A percentile compares a stretch with the other conserved stretches of the same genome.
Conservation (phyloP, 2,113 vertebrate genomes). For the Ciconia stormi region DNA sequence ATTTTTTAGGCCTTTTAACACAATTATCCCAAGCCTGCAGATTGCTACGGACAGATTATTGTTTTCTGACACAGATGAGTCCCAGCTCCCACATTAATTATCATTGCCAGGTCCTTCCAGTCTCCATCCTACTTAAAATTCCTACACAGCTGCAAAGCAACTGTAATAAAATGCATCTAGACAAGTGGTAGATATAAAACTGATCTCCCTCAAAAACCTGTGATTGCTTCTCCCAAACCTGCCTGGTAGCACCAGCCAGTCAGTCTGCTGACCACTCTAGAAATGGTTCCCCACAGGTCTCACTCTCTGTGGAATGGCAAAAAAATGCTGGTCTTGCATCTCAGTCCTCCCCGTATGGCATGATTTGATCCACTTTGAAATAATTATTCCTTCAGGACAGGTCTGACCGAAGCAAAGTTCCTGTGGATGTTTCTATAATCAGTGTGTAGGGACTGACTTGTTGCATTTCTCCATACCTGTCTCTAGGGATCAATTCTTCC, state of each 20-base stretch:
- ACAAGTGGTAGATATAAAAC: neutral
- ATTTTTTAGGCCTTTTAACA: neutral
- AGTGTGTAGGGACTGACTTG: neutral
- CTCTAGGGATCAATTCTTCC: neutral
- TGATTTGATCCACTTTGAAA: neutral
- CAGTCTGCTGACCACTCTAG: fast-evolving
- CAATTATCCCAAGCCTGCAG: neutral
- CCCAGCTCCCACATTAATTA: slow-evolving; percentile 39
- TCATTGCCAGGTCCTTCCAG: neutral
- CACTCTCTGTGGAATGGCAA: neutral
- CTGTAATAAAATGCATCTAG: neutral
- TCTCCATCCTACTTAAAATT: slow-evolving; percentile 10
- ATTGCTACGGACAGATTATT: neutral
- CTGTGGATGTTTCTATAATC: neutral
- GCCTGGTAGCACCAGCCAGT: neutral
- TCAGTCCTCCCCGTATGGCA: fast-evolving
- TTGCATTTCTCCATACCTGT: neutral
- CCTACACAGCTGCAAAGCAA: neutral
- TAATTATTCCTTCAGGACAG: neutral
- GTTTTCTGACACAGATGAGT: neutral
- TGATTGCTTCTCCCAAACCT: neutral
- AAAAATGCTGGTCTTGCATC: neutral
- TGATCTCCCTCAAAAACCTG: neutral
- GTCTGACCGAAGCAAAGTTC: neutral
- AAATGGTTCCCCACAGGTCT: neutral